phyloP scores from a whole-genome alignment of 2,113 vertebrate species.

The Chaetodon auriga region DNA sequence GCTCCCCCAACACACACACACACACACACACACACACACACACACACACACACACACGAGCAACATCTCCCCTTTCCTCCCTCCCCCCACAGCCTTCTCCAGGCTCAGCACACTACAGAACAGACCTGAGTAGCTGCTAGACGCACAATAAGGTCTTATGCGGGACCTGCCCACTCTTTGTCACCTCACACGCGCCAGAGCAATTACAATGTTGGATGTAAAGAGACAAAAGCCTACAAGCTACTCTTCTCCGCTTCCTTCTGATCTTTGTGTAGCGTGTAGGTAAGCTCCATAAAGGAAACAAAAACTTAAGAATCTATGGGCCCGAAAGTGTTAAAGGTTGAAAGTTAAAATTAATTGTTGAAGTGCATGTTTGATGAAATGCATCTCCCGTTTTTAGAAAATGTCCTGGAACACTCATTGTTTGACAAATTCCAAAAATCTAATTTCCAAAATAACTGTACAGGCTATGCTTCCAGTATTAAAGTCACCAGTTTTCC shows the following conservation, averaged over 20 bases:
- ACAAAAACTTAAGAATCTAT: conserved; percentile 15
- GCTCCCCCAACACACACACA: conserved; percentile 12
- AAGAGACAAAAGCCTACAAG: conserved; percentile 44
- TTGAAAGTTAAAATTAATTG: background rate
- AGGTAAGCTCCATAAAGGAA: background rate
- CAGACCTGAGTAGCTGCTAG: conserved; percentile 34
- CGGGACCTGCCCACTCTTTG: conserved; percentile 58
- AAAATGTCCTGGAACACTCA: background rate
- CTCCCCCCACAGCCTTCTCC: background rate
- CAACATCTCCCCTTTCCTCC: background rate
- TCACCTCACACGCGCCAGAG: conserved; percentile 75
- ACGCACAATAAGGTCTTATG: conserved; percentile 51
- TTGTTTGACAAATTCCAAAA: background rate
- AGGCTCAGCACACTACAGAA: conserved; percentile 37
- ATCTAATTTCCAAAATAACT: background rate
- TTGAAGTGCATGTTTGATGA: background rate
- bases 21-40: conserved; percentile 22
- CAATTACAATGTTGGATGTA: conserved; percentile 65
- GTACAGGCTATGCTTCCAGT: too few species aligned
- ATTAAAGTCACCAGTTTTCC: background rate
- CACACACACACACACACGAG: background rate
- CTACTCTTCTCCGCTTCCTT: conserved; percentile 54
- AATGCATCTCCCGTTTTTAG: background rate
- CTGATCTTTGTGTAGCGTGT: conserved; percentile 49
- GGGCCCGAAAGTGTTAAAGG: background rate